Percentiles rank a stretch among this genome's conserved stretches.
phyloP scores from a whole-genome alignment of 2,113 vertebrate genomes.

The Hymenochirus boettgeri region DNA sequence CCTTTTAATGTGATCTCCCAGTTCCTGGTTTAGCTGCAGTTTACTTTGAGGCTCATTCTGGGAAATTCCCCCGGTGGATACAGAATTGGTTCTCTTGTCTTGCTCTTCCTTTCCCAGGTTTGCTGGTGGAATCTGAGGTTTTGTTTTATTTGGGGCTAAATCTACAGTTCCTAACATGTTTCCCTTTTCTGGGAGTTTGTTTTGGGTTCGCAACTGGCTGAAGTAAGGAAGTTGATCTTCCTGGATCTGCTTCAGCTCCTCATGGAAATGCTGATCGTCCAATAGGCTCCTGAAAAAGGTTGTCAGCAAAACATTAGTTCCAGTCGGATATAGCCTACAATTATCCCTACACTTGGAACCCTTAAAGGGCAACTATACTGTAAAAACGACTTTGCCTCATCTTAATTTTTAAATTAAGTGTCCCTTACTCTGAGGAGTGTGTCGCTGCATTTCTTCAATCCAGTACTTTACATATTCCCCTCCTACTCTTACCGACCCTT shows the following conservation, averaged over 20 bases:
- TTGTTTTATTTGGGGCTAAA: too few species aligned
- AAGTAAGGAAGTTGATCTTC: constrained; percentile 69
- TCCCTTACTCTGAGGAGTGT: too few species aligned
- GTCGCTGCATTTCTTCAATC: too few species aligned
- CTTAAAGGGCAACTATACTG: too few species aligned
- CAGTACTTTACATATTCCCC: too few species aligned
- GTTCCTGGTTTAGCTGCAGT: neutral
- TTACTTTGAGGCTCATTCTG: neutral
- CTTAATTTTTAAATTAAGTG: too few species aligned
- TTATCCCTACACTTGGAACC: too few species aligned
- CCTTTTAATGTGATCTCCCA: constrained; percentile 26
- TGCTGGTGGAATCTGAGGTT: neutral
- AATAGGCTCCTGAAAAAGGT: constrained; percentile 66
- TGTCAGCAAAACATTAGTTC: too few species aligned
- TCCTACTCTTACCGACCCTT: too few species aligned
- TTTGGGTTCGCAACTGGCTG: constrained; percentile 53
- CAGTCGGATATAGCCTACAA: too few species aligned
- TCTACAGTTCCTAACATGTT: neutral
- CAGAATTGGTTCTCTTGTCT: neutral
- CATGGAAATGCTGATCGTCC: constrained; percentile 68
- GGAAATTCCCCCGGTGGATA: neutral
- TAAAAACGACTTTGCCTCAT: too few species aligned
- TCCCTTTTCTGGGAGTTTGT: neutral
- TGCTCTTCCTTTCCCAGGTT: neutral
- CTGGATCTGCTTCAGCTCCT: constrained; percentile 50